Evolutionary conservation across 2,888 invertebrate genomes (phyloP), one percentile per base, ranked within the genome.

Genomic region (Lasioglossum marginatum): DNA sequence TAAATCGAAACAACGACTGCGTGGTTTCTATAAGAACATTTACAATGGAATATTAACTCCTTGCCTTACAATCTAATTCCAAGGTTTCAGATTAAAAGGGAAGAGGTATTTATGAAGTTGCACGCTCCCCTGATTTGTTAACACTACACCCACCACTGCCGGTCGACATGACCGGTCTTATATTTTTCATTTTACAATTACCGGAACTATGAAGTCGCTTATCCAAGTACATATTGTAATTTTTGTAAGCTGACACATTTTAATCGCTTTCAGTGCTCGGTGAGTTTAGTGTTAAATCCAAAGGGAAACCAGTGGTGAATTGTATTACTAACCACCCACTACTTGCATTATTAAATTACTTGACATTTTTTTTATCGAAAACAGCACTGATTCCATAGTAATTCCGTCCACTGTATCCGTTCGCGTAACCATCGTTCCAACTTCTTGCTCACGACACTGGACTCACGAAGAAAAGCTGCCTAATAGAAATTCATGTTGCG

Each of bases 401-500:
- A 57, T 57, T n/a, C 12, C 12, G 57, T 4, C n/a, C n/a, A n/a
- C 57, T 12, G 57, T 57, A 12, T 57, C 57, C 4, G 57, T 57
- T n/a, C n/a, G n/a, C 57, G 1, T 4, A 74, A 5, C 43, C 48
- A 63, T 78, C 77, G 37, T 68, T 23, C 23, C 23, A 4, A 34
- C 80, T 89, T 73, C 78, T 83, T 80, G 74, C 70, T 66, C 79
- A n/a, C 77, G 79, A 77, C 74, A n/a, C 52, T 3, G 77, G 23
- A 82, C 75, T 74, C 37, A 60, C 76, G 43, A 78, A 73, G 77
- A 79, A 81, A 79, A 83, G 74, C 68, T n/a, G 43, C 19, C 76
- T 82, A 63, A 87, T 85, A 88, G 86, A 88, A 88, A 88, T 90
- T 90, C 87, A 80, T 70, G 82, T 34, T 57, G 48, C 31, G 37